Evolutionary conservation across 2,113 vertebrate species (phyloP), one percentile per base, ranked within the genome.

Genomic region (Blennius ocellaris): DNA sequence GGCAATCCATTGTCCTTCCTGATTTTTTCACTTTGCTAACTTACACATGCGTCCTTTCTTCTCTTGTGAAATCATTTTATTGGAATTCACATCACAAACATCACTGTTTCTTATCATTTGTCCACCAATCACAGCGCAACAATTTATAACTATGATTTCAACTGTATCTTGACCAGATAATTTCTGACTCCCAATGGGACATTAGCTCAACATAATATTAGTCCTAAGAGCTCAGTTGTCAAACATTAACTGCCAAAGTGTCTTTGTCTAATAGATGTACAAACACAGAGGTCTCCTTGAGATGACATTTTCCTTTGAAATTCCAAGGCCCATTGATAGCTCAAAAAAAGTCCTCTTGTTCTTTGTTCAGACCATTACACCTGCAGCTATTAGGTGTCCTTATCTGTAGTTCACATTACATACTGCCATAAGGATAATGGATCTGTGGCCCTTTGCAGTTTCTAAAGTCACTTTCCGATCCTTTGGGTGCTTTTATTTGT

Each of bases 401-500:
- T 80, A 39, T 70, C 54, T 40, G 17, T 30, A 52, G 37, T 16
- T 58, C 43, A 15, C 14, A 37, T 67, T 38, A 60, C 39, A 16
- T 14, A 21, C 49, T 63, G 57, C 53, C 16, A 48, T 50, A 50
- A 12, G 38, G 58, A 48, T 60, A 75, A 66, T 44, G 21, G 52
- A 40, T 17, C 57, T 40, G 11, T 48, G 48, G 30, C 44, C 10
- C 36, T 47, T 73, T 60, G 48, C 51, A 43, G 7, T 58, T 62
- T 63, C 21, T 43, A 69, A 69, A 62, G 51, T 69, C 63, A 60
- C 37, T 48, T 5, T 7, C 11, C 11, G 11, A 49, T 69, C 53
- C 62, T 80, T 38, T 1, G 53, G 49, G 41, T 78, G 21, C 48
- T 44, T 60, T 78, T 75, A 66, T 77, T 70, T 61, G 41, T 53